Base-by-base conservation (phyloP, 2,888 invertebrate genomes). In the Leptura quadrifasciata region DNA sequence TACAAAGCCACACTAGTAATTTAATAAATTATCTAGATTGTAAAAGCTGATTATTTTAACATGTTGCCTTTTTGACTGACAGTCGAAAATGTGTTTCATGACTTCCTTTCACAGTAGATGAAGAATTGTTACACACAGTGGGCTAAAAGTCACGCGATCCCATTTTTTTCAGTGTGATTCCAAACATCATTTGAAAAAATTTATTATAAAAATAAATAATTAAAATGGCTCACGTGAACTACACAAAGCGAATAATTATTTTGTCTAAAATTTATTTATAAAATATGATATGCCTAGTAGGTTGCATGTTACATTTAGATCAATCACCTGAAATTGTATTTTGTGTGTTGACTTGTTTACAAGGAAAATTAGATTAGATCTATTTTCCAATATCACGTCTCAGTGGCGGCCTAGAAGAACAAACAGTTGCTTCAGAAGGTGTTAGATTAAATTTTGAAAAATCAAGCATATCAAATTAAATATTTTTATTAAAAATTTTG, bases 301-400 rank as follows among this genome's bases (percentile, higher is more conserved):
- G 31, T 80, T 55, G 80, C 80, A 80, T 80, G 80, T 73, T 76
- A 80, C 57, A 58, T 70, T 71, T 20, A 68, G 78, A 80, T 80
- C 80, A 80, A 80, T 80, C 80, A 80, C 78, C 68, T 58, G 47
- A 54, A 76, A 78, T 78, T 76, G 74, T 68, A 76, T 76, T 80
- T 77, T 76, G 52, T 76, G 75, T 76, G 80, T 80, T 80, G 80
- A 80, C 76, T 80, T 80, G 80, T 75, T 78, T 78, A 78, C 80
- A 80, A 71, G 80, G 75, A 65, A 76, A 76, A 76, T 78, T 76
- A 74, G 77, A 73, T 79, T 76, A 70, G 75, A 74, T 79, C 78
- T 72, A 74, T 78, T 72, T 76, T 76, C 76, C 75, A 65, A 61
- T 71, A 61, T 47, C 61, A 47, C 60, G 24, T 24, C 18, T 52